Percentiles rank a stretch among this genome's conserved stretches.
Evolutionary conservation across 2,888 invertebrate species (phyloP).

Genomic region (Eudemis profundana): DNA sequence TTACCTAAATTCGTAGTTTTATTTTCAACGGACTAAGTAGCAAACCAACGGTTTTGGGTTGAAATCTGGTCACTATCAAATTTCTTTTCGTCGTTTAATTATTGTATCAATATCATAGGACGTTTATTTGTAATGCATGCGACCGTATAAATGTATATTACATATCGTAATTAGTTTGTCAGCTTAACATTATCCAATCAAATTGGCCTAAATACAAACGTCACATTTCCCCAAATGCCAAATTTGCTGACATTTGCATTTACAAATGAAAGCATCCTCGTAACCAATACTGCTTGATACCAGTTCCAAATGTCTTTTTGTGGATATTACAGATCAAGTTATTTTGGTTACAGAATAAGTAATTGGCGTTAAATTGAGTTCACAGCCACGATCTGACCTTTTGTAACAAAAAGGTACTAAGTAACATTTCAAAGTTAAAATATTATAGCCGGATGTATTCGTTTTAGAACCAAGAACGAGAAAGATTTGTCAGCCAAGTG

Average conservation of each 20-base stretch:
- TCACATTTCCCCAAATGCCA: conserved; percentile 26
- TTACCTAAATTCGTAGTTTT: too few relatives aligned
- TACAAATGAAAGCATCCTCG: conserved; percentile 14
- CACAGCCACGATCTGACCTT: conserved; percentile 31
- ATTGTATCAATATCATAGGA: too few relatives aligned
- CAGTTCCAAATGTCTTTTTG: background rate
- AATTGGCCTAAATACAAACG: background rate
- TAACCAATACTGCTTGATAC: conserved; percentile 11
- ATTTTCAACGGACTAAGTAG: too few relatives aligned
- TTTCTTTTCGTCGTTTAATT: too few relatives aligned
- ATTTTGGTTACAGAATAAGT: conserved; percentile 10
- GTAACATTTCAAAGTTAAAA: background rate
- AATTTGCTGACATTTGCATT: conserved; percentile 27
- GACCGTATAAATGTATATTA: background rate
- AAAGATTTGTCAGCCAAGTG: background rate
- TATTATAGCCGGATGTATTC: background rate
- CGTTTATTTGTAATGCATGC: too few relatives aligned
- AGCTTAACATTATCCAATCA: conserved; percentile 7
- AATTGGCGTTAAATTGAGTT: conserved; percentile 32
- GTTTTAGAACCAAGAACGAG: background rate
- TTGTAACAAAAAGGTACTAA: conserved; percentile 1
- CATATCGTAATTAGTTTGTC: conserved; percentile 24
- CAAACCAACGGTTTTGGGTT: too few relatives aligned
- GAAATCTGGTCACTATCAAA: too few relatives aligned
- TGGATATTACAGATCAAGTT: background rate